Percentiles rank a stretch among this genome's conserved stretches.
phyloP scores from a whole-genome alignment of 2,113 vertebrate genomes.

The Chaetura pelagica region DNA sequence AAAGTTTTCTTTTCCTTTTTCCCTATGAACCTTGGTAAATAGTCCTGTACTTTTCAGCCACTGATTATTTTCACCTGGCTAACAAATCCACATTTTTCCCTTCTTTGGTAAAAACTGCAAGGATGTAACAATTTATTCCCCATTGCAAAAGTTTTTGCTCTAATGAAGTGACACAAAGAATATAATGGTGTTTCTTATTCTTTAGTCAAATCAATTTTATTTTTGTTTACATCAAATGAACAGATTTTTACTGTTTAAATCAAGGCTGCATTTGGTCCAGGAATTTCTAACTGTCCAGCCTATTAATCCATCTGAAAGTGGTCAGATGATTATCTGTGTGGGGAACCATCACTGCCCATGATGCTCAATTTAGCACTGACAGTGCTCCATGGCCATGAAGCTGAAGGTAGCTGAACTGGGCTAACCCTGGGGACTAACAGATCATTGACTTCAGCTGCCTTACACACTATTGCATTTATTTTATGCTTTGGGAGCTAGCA shows the following conservation, averaged over 20 bases:
- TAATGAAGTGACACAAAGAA: not conserved
- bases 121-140: not conserved
- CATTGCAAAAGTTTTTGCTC: not conserved
- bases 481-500: not conserved
- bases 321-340: not conserved
- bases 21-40: not conserved
- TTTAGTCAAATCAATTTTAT: not conserved
- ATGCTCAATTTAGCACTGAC: not conserved
- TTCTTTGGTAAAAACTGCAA: slow-evolving; percentile 14
- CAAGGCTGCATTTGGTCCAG: not conserved
- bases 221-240: not conserved
- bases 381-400: not conserved
- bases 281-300: not conserved
- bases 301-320: not conserved
- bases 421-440: not conserved
- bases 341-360: not conserved
- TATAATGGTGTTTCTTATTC: not conserved
- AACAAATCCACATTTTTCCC: not conserved
- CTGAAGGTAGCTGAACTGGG: not conserved
- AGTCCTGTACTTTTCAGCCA: not conserved
- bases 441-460: not conserved
- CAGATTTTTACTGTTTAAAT: not conserved
- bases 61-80: slow-evolving; percentile 13
- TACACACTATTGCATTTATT: not conserved
- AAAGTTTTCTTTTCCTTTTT: not conserved